Evolutionary conservation across 53 echinoderm and acorn worm species (phyloP).

Genomic region (Holothuria scabra): DNA sequence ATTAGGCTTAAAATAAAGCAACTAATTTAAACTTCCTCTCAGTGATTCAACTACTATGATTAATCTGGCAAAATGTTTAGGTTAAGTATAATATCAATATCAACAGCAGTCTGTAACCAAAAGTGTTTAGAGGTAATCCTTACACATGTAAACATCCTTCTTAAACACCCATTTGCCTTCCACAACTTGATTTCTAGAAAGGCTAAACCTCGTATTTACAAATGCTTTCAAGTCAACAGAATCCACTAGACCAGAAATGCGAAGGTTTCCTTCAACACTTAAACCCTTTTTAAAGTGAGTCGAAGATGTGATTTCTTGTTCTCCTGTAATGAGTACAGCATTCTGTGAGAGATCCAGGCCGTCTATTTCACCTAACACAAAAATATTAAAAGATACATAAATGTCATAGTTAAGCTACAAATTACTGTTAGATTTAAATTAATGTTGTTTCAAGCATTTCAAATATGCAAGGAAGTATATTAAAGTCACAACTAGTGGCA

Average conservation of each 20-base stretch:
- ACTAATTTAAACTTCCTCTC: too few relatives aligned
- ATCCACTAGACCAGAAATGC: conserved; percentile 73
- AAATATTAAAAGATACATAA: neutral
- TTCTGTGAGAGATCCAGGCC: conserved; percentile 67
- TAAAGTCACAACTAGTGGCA: too few relatives aligned
- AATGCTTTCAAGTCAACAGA: conserved; percentile 60
- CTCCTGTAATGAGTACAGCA: conserved; percentile 64
- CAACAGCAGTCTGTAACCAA: too few relatives aligned
- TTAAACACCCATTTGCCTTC: conserved; percentile 33
- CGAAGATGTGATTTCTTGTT: conserved; percentile 63
- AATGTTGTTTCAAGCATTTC: neutral
- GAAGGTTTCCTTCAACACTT: conserved; percentile 56
- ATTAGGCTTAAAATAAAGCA: too few relatives aligned
- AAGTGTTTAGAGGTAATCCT: too few relatives aligned
- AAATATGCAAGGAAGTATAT: too few relatives aligned
- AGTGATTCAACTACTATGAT: too few relatives aligned
- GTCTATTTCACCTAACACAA: conserved; percentile 5
- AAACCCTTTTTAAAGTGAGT: conserved; percentile 67
- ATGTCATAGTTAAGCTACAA: neutral
- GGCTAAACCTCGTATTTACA: conserved; percentile 26
- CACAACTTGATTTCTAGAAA: conserved; percentile 1
- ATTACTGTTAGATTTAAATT: neutral
- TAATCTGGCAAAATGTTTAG: too few relatives aligned
- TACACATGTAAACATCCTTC: conserved; percentile 26
- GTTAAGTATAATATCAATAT: too few relatives aligned